Conservation (phyloP, 2,113 vertebrate genomes). For the Corvus hawaiiensis region DNA sequence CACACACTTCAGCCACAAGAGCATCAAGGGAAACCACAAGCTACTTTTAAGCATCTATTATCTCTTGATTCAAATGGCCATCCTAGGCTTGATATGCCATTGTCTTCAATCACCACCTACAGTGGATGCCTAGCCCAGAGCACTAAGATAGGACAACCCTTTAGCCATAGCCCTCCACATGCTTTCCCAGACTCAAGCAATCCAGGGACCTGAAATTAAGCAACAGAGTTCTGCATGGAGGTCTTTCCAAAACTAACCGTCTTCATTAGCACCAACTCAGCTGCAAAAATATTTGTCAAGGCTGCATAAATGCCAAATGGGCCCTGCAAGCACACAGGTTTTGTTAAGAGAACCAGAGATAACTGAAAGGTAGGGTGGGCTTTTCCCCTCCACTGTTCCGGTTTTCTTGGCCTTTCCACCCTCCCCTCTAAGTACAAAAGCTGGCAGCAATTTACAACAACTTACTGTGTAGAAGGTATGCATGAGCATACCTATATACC, state of each 20-base stretch:
- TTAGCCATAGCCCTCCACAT: neutral
- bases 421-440: neutral
- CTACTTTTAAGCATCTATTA: neutral
- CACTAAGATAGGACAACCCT: neutral
- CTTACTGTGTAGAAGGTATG: neutral
- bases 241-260: neutral
- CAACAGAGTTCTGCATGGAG: neutral
- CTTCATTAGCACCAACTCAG: neutral
- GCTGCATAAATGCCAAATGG: slow-evolving; percentile 15
- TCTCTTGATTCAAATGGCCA: neutral
- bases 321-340: neutral
- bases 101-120: neutral
- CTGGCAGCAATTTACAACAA: slow-evolving; percentile 12
- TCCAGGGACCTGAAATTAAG: neutral
- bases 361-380: neutral
- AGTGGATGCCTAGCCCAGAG: neutral
- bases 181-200: neutral
- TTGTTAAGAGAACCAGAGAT: neutral
- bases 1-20: neutral
- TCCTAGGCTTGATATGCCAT: neutral
- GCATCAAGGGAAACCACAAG: neutral
- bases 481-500: neutral
- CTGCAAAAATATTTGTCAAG: slow-evolving; percentile 44
- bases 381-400: neutral
- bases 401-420: neutral